These are phyloP conservation scores for Anolis sagrei DNA, from an alignment of 2,113 vertebrate species.

Conservation along the genomic window DNA sequence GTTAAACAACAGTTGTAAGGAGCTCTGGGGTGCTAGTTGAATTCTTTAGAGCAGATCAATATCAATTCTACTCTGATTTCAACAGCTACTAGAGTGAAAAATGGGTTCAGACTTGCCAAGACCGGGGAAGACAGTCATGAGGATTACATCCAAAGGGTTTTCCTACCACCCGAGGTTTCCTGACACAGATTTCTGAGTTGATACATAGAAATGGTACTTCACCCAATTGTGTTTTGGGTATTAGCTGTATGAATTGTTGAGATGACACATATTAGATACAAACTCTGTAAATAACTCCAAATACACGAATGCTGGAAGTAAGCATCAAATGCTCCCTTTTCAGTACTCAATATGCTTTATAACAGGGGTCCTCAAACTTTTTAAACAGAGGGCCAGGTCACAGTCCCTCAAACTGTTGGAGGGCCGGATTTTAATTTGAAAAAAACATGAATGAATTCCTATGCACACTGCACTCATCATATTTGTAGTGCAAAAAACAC, in stretches of 20 bases:
- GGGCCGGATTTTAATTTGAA: no score
- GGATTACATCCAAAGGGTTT: not conserved
- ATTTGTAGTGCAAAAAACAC: no score
- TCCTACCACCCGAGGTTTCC: not conserved
- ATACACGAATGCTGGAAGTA: not conserved
- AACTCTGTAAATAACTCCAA: not conserved
- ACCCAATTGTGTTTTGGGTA: not conserved
- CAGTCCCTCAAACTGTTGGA: no score
- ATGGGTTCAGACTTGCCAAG: not conserved
- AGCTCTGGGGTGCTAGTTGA: not conserved
- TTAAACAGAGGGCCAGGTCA: no score
- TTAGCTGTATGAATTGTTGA: not conserved
- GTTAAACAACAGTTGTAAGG: not conserved
- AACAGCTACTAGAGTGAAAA: not conserved
- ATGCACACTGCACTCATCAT: no score
- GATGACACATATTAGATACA: not conserved
- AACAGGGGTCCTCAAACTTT: no score
- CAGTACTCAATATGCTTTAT: not conserved
- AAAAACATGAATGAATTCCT: no score
- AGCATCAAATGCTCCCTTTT: not conserved
- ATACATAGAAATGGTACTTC: not conserved
- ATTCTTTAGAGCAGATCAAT: not conserved
- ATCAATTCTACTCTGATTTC: not conserved
- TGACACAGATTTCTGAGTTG: not conserved
- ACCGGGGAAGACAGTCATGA: not conserved